A percentile compares a stretch with the other conserved stretches of the same genome.
Evolutionary conservation across 1,140 invertebrate species (phyloP).

Genomic region (Paralvinella palmiformis): DNA sequence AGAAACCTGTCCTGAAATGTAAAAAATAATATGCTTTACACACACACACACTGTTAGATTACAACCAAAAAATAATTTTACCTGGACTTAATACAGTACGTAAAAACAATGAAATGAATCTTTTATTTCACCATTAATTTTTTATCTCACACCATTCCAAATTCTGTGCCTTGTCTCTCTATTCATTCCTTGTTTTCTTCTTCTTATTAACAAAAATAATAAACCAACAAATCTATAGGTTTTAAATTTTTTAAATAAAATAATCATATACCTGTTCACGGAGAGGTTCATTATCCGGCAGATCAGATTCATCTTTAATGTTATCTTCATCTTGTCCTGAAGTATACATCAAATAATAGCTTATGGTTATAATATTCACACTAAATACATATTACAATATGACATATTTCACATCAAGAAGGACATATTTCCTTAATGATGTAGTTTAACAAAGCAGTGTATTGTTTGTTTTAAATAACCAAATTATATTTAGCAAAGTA

Average conservation of each 20-base stretch:
- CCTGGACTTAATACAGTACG: neutral
- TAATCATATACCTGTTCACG: slow-evolving; percentile 9
- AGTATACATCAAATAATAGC: no score
- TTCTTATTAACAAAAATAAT: no score
- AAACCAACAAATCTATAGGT: no score
- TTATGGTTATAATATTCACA: no score
- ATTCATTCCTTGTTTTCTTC: neutral
- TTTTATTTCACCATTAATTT: neutral
- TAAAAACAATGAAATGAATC: neutral
- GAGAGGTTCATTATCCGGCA: neutral
- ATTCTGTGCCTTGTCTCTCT: neutral
- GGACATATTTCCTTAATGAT: no score
- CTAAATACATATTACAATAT: no score
- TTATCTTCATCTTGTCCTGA: neutral
- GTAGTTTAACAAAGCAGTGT: no score
- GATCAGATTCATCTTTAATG: neutral
- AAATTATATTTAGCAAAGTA: no score
- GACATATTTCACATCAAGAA: no score
- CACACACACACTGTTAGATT: neutral
- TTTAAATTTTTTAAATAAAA: no score
- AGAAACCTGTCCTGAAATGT: slow-evolving; percentile 81
- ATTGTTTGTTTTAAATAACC: no score
- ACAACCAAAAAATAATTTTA: neutral
- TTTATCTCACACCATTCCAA: neutral
- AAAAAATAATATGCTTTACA: neutral